These are phyloP conservation scores for Daphoenositta chrysoptera DNA, from an alignment of 2,113 vertebrate genomes.

Conservation along the genomic window DNA sequence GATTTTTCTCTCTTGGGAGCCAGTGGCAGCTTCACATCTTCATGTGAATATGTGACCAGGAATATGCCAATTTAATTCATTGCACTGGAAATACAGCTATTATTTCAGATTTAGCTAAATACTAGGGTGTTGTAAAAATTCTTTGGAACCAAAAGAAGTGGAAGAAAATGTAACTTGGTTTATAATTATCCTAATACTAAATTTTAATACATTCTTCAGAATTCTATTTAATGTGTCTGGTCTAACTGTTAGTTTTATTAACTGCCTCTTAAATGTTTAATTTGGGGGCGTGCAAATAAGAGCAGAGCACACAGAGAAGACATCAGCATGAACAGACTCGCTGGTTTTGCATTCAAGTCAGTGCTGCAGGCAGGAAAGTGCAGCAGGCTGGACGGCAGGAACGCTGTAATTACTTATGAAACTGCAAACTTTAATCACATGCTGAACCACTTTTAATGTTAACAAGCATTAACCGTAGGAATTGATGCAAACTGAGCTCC, in stretches of 20 bases:
- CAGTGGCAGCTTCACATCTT: background rate
- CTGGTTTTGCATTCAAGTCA: background rate
- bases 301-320: background rate
- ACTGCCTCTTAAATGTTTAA: conserved; percentile 13
- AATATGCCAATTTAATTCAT: background rate
- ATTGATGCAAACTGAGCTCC: background rate
- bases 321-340: background rate
- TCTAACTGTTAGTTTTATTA: conserved; percentile 11
- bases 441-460: background rate
- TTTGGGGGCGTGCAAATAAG: background rate
- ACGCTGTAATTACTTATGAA: background rate
- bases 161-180: background rate
- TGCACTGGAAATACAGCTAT: background rate
- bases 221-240: background rate
- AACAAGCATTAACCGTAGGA: background rate
- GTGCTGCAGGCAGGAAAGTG: background rate
- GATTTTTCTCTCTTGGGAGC: background rate
- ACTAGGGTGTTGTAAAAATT: background rate
- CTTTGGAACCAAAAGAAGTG: background rate
- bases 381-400: background rate
- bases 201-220: background rate
- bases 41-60: background rate
- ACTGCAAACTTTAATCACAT: background rate
- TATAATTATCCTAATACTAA: background rate
- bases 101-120: background rate